Percentiles rank a stretch among this genome's conserved stretches.
Conservation (phyloP, 1,140 invertebrate species). For the Lucilia sericata region DNA sequence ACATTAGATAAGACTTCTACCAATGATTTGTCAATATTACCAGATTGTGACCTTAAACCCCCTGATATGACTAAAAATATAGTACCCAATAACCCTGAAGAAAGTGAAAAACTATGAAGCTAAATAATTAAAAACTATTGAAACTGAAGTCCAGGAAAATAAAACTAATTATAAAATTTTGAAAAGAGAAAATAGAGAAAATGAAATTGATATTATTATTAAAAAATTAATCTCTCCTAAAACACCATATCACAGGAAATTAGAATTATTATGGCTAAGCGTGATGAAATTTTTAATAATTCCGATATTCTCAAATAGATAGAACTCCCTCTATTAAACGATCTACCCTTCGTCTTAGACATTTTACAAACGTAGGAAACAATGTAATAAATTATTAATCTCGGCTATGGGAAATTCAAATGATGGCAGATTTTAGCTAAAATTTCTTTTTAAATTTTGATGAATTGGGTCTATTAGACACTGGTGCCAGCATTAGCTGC, state of each 20-base stretch:
- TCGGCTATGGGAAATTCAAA: background rate
- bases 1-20: background rate
- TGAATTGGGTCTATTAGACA: constrained; percentile 16
- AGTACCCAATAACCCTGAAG: no score
- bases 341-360: background rate
- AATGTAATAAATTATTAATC: background rate
- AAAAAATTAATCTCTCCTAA: background rate
- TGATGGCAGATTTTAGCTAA: background rate
- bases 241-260: background rate
- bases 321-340: background rate
- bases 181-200: background rate
- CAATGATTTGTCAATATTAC: background rate
- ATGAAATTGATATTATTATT: background rate
- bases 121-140: background rate
- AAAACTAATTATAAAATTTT: background rate
- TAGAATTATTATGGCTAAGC: background rate
- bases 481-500: constrained; percentile 20
- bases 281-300: constrained; percentile 16
- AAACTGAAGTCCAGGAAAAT: background rate
- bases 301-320: background rate
- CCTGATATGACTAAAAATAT: constrained; percentile 12
- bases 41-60: background rate
- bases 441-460: constrained; percentile 31
- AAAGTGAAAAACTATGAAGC: no score
- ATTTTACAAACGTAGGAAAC: constrained; percentile 6